phyloP scores from a whole-genome alignment of 2,888 invertebrate genomes.

The Parelbella ahira region DNA sequence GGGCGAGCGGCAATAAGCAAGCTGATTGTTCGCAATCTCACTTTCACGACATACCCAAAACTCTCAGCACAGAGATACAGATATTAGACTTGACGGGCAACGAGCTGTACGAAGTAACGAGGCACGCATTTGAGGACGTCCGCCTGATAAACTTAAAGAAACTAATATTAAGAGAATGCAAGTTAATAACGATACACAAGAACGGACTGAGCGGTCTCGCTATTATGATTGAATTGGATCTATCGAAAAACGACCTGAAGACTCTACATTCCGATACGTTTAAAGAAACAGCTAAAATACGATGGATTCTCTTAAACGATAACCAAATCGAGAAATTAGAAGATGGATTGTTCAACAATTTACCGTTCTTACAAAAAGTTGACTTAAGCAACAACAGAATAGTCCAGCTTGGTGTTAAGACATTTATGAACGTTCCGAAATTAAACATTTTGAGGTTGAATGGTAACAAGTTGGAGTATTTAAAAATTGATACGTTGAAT shows the following conservation, averaged over 20 bases:
- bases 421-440: constrained; percentile 85
- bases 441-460: constrained; percentile 85
- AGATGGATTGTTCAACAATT: constrained; percentile 87
- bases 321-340: constrained; percentile 87
- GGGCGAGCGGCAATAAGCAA: constrained; percentile 91
- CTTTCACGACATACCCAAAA: constrained; percentile 85
- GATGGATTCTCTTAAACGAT: constrained; percentile 86
- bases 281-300: constrained; percentile 84
- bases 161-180: constrained; percentile 87
- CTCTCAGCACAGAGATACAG: constrained; percentile 86
- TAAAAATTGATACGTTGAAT: constrained; percentile 84
- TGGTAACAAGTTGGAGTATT: constrained; percentile 85
- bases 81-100: constrained; percentile 87
- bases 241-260: constrained; percentile 86
- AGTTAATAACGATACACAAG: constrained; percentile 85
- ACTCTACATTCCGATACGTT: constrained; percentile 86
- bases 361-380: constrained; percentile 87
- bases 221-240: constrained; percentile 90
- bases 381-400: constrained; percentile 89
- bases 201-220: constrained; percentile 88
- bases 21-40: constrained; percentile 87
- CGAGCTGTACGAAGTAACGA: constrained; percentile 82
- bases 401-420: constrained; percentile 83
- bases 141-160: constrained; percentile 90
- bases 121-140: constrained; percentile 84